phyloP scores from a whole-genome alignment of 2,797 vertebrate genomes.

The Synanceia verrucosa region DNA sequence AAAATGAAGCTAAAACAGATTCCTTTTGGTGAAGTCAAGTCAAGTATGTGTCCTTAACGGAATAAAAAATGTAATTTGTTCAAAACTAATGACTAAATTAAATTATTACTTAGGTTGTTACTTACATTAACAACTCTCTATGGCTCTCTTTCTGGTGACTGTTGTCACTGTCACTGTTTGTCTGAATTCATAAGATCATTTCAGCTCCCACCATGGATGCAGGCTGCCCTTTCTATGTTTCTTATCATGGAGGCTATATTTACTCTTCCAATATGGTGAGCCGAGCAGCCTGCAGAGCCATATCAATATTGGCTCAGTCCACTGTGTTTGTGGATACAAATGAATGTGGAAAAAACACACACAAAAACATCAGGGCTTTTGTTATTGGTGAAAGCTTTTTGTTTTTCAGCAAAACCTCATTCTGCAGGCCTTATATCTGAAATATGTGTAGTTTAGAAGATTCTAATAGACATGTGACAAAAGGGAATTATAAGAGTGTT shows the following conservation, averaged over 20 bases:
- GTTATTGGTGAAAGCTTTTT: constrained; percentile 16
- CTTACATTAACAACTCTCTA: no score
- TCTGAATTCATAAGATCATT: constrained; percentile 14
- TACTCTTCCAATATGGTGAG: constrained; percentile 71
- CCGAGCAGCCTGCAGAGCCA: constrained; percentile 59
- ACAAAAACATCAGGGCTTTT: constrained; percentile 42
- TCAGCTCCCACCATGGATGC: constrained; percentile 18
- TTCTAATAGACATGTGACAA: not conserved
- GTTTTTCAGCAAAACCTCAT: constrained; percentile 27
- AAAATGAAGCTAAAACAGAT: not conserved
- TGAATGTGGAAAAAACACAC: constrained; percentile 55
- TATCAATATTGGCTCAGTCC: constrained; percentile 80
- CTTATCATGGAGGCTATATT: constrained; percentile 73
- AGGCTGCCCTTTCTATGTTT: constrained; percentile 44
- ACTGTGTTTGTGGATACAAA: constrained; percentile 73
- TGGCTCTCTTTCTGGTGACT: not conserved
- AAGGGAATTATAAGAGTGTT: not conserved
- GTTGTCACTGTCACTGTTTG: not conserved
- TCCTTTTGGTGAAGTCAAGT: not conserved
- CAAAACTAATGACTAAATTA: not conserved
- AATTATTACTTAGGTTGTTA: no score
- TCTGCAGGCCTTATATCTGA: constrained; percentile 3
- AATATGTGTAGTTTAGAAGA: not conserved
- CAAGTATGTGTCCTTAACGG: not conserved
- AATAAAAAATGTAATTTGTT: not conserved